A percentile compares a stretch with the other conserved stretches of the same genome.
Evolutionary conservation across 2,113 vertebrate genomes (phyloP).

Genomic region (Phalacrocorax carbo): DNA sequence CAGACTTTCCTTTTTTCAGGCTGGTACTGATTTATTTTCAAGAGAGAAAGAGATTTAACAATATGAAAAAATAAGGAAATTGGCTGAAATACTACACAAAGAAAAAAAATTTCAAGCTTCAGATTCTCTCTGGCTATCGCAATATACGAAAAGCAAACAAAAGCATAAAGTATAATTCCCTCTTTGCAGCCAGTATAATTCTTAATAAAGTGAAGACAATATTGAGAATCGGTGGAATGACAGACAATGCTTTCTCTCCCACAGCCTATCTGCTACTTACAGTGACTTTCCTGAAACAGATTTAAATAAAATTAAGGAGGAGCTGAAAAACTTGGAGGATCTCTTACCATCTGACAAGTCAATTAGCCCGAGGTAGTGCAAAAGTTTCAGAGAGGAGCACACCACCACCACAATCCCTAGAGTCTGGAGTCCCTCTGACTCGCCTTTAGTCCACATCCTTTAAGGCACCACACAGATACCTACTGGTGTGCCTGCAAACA

Average conservation of each 20-base stretch:
- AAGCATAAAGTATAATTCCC: background rate
- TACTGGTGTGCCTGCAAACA: background rate
- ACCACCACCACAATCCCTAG: slow-evolving; percentile 85
- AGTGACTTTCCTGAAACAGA: background rate
- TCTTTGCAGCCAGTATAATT: background rate
- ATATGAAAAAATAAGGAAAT: background rate
- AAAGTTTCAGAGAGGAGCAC: slow-evolving; percentile 87
- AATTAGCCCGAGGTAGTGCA: slow-evolving; percentile 90
- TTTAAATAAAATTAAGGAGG: background rate
- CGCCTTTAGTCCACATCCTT: slow-evolving; percentile 77
- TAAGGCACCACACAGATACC: background rate
- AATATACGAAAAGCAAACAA: background rate
- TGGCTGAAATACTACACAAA: background rate
- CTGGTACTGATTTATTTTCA: background rate
- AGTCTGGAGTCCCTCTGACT: slow-evolving; percentile 84
- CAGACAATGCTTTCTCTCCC: background rate
- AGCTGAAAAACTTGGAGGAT: slow-evolving; percentile 14
- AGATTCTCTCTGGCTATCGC: background rate
- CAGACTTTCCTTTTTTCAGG: background rate
- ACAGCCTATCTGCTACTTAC: background rate
- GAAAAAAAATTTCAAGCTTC: background rate
- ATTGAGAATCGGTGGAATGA: background rate
- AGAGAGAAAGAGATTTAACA: background rate
- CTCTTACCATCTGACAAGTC: slow-evolving; percentile 87
- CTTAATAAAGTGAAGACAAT: background rate